phyloP scores from a whole-genome alignment of 2,888 invertebrate genomes.

The Smittia sp. region DNA sequence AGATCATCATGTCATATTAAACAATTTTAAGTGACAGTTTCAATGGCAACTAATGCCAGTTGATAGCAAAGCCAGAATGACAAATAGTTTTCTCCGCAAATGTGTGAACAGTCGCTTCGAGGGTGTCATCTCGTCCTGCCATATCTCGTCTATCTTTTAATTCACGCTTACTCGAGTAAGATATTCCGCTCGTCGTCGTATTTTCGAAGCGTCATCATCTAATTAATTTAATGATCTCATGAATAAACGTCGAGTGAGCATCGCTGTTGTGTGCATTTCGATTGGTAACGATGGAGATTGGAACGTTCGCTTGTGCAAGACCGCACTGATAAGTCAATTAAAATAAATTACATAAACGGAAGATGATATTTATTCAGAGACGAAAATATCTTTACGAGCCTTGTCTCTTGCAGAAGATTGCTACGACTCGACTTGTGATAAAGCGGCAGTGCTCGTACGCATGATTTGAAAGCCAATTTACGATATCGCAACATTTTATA shows the following conservation, averaged over 20 bases:
- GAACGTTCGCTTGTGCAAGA: too few relatives aligned
- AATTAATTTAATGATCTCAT: conserved; percentile 22
- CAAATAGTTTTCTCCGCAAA: conserved; percentile 27
- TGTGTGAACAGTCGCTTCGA: not conserved
- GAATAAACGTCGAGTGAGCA: not conserved
- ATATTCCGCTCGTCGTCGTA: not conserved
- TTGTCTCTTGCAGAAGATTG: too few relatives aligned
- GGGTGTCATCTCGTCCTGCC: not conserved
- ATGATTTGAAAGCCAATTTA: too few relatives aligned
- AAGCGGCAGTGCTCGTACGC: too few relatives aligned
- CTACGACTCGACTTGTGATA: too few relatives aligned
- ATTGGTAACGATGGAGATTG: too few relatives aligned
- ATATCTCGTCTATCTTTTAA: conserved; percentile 30
- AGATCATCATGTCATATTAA: conserved; percentile 36
- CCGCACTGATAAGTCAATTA: too few relatives aligned
- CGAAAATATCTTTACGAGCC: too few relatives aligned
- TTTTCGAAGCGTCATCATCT: conserved; percentile 14
- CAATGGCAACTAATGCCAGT: conserved; percentile 28
- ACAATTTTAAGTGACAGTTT: conserved; percentile 32
- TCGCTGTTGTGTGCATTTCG: too few relatives aligned
- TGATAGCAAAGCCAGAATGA: conserved; percentile 22
- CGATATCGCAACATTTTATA: too few relatives aligned
- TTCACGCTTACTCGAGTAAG: conserved; percentile 18
- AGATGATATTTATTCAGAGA: too few relatives aligned
- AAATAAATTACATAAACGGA: too few relatives aligned